Evolutionary conservation across 2,797 vertebrate genomes (phyloP).

Genomic region (Antrozous pallidus): DNA sequence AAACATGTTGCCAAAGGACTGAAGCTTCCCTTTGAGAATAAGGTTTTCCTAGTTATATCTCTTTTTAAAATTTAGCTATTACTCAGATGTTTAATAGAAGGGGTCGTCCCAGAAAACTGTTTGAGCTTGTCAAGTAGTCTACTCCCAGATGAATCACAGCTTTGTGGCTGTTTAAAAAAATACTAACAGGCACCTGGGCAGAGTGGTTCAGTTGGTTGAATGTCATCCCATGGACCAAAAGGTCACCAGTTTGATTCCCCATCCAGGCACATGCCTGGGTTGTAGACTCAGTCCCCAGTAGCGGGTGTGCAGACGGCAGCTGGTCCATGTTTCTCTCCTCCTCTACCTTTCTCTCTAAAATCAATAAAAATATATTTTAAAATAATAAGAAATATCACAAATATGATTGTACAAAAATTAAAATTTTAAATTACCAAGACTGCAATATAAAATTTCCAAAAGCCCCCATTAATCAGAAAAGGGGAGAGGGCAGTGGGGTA

Average conservation of each 20-base stretch:
- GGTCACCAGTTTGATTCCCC: neutral
- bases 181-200: neutral
- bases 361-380: neutral
- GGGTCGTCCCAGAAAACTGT: neutral
- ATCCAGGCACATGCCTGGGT: neutral
- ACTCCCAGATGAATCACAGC: constrained; percentile 73
- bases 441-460: too few species aligned
- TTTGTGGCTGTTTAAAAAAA: constrained; percentile 51
- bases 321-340: neutral
- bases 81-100: neutral
- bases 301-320: neutral
- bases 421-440: too few species aligned
- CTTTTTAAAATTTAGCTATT: neutral
- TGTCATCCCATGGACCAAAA: neutral
- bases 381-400: constrained; percentile 54
- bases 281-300: neutral
- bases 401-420: too few species aligned
- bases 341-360: neutral
- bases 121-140: constrained; percentile 71
- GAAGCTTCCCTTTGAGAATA: neutral
- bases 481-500: too few species aligned
- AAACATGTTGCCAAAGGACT: neutral
- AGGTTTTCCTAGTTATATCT: neutral
- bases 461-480: too few species aligned
- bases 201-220: neutral